Conservation (phyloP, 2,113 vertebrate species). For the Lophochroa leadbeateri region DNA sequence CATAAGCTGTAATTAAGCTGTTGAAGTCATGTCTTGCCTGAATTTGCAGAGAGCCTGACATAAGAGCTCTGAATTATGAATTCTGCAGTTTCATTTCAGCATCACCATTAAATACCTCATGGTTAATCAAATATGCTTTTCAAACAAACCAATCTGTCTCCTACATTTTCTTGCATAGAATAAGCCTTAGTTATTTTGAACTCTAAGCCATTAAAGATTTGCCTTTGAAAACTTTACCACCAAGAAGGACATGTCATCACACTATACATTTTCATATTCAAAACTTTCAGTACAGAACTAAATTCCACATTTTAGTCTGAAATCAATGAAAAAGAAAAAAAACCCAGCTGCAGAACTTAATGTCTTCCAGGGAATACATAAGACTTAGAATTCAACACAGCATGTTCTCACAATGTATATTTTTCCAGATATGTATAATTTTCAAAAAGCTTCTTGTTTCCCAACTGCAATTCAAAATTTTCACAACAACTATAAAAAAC, state of each 20-base stretch:
- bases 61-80: neutral
- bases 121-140: neutral
- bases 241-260: neutral
- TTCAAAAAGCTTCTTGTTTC: slow-evolving; percentile 57
- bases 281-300: neutral
- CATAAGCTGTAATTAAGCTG: neutral
- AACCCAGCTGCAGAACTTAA: neutral
- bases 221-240: neutral
- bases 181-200: neutral
- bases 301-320: neutral
- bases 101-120: neutral
- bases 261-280: neutral
- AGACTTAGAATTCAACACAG: neutral
- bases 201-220: neutral
- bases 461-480: slow-evolving; percentile 53
- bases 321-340: neutral
- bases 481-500: slow-evolving; percentile 56
- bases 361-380: neutral
- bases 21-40: neutral
- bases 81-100: neutral
- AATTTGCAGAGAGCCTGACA: neutral
- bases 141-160: neutral
- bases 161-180: neutral
- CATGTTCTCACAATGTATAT: slow-evolving; percentile 2
- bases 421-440: slow-evolving; percentile 32